Conservation (phyloP, 92 coral and sea anemone genomes). For the Parazoanthus atlanticus region DNA sequence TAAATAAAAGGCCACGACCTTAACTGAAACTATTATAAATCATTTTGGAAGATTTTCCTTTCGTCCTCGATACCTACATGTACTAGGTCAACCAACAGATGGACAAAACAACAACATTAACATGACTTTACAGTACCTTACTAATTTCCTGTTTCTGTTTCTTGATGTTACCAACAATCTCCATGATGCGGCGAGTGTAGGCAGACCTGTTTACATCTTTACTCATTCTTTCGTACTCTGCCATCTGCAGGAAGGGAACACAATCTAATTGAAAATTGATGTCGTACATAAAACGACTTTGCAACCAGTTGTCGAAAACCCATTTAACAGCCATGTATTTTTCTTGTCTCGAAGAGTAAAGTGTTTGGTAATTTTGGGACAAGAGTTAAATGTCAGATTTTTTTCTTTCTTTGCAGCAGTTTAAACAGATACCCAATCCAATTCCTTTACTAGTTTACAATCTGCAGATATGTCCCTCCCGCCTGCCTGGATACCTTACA, state of each 20-base stretch:
- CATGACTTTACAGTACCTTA: conserved; percentile 60
- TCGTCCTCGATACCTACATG: too few relatives aligned
- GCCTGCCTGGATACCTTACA: not conserved
- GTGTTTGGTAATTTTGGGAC: not conserved
- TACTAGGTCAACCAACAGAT: too few relatives aligned
- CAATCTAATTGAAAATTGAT: too few relatives aligned
- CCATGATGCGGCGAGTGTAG: conserved; percentile 93
- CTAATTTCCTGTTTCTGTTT: conserved; percentile 94
- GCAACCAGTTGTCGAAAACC: not conserved
- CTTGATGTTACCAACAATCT: conserved; percentile 95
- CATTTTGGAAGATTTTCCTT: too few relatives aligned
- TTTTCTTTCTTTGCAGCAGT: not conserved
- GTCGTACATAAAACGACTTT: not conserved
- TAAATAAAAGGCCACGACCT: too few relatives aligned
- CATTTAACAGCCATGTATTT: too few relatives aligned
- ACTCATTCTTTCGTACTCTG: conserved; percentile 91
- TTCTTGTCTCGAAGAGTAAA: not conserved
- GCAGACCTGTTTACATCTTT: conserved; percentile 95
- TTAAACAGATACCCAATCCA: not conserved
- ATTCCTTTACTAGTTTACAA: not conserved
- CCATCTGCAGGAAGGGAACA: conserved; percentile 57
- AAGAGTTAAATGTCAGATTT: not conserved
- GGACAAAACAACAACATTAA: too few relatives aligned
- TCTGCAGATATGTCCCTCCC: not conserved
- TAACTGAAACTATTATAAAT: too few relatives aligned